Evolutionary conservation across 1,140 invertebrate genomes (phyloP).

Genomic region (Sycophaga agraensis): DNA sequence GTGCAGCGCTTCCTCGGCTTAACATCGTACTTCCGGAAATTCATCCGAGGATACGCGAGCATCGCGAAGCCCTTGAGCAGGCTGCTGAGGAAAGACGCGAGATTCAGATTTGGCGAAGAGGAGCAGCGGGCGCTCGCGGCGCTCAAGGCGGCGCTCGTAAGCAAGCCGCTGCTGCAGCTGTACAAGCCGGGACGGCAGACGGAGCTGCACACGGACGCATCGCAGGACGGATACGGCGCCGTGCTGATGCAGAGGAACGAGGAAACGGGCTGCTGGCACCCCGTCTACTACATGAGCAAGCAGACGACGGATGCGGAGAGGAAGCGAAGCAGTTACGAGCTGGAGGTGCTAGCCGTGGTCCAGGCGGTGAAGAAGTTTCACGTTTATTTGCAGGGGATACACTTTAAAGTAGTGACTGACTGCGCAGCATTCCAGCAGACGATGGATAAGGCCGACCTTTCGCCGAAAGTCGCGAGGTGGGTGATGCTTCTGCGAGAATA

Average conservation of each 20-base stretch:
- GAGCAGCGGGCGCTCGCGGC: neutral
- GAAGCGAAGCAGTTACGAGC: neutral
- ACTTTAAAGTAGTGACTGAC: neutral
- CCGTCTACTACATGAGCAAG: neutral
- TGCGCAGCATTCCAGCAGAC: neutral
- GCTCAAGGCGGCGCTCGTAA: neutral
- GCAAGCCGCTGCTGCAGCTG: neutral
- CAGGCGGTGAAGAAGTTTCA: neutral
- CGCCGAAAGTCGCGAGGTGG: too few species aligned
- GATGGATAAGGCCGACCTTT: too few species aligned
- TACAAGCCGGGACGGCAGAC: slow-evolving; percentile 7
- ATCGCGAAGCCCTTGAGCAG: slow-evolving; percentile 21
- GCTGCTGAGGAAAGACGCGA: slow-evolving; percentile 3
- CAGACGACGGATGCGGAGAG: neutral
- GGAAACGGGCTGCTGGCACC: neutral
- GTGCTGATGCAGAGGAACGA: neutral
- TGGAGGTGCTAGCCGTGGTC: neutral
- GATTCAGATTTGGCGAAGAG: neutral
- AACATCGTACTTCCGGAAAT: slow-evolving; percentile 30
- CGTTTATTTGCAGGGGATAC: neutral
- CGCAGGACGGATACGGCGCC: neutral
- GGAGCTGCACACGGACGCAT: slow-evolving; percentile 30
- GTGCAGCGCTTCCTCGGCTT: slow-evolving; percentile 30
- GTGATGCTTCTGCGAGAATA: neutral
- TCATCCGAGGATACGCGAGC: slow-evolving; percentile 26